These are phyloP conservation scores for Tinea trinotella DNA, from an alignment of 2,888 invertebrate species.

Conservation along the genomic window DNA sequence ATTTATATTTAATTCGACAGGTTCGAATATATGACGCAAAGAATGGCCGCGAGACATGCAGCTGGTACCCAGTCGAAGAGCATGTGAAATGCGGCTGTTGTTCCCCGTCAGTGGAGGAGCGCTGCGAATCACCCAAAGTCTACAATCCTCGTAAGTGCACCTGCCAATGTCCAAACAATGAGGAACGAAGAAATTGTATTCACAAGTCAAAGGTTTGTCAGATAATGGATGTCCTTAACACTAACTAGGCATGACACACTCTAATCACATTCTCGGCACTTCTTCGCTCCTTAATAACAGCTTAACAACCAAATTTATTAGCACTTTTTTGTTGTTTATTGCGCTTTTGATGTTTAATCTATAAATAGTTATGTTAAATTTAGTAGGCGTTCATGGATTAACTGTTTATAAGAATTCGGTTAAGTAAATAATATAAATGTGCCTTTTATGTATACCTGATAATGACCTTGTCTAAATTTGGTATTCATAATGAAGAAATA, in stretches of 20 bases:
- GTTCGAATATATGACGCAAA: constrained; percentile 53
- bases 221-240: constrained; percentile 61
- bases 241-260: constrained; percentile 41
- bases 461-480: constrained; percentile 7
- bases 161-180: constrained; percentile 60
- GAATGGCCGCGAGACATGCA: constrained; percentile 51
- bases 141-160: constrained; percentile 66
- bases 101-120: constrained; percentile 32
- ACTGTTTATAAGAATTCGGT: constrained; percentile 23
- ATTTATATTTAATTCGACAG: constrained; percentile 30
- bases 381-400: constrained; percentile 5
- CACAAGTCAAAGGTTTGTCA: constrained; percentile 52
- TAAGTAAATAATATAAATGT: constrained; percentile 24
- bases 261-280: neutral
- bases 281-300: constrained; percentile 4
- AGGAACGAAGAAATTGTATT: constrained; percentile 52
- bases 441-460: neutral
- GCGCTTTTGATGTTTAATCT: constrained; percentile 8
- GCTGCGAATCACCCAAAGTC: constrained; percentile 44
- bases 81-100: constrained; percentile 57
- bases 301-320: constrained; percentile 4
- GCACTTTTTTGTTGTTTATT: neutral
- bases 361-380: neutral
- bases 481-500: neutral
- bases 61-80: constrained; percentile 49